phyloP scores from a whole-genome alignment of 2,113 vertebrate species.

The Campylorhamphus procurvoides region DNA sequence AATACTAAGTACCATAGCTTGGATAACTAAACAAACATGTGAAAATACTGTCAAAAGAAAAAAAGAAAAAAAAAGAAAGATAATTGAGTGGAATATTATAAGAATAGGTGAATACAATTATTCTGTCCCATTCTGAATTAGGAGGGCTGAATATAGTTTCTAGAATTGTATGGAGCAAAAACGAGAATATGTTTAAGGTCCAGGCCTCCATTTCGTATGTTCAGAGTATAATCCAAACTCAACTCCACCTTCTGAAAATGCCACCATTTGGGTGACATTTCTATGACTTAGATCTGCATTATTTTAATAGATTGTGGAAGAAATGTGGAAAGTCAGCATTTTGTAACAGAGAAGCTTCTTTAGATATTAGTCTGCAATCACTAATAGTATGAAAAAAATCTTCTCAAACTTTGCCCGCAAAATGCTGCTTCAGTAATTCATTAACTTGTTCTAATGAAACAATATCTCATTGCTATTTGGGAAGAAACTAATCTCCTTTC shows the following conservation, averaged over 20 bases:
- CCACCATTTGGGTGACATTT: not conserved
- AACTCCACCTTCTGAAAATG: not conserved
- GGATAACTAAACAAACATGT: not conserved
- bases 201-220: not conserved
- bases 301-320: not conserved
- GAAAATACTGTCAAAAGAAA: not conserved
- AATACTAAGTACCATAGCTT: not conserved
- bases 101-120: not conserved
- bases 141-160: not conserved
- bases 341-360: not conserved
- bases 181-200: not conserved
- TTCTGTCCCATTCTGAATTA: not conserved
- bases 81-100: not conserved
- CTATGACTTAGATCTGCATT: not conserved
- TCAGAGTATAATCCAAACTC: not conserved
- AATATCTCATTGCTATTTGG: slow-evolving; percentile 18
- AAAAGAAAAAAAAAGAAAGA: not conserved
- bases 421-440: slow-evolving; percentile 52
- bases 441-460: slow-evolving; percentile 47
- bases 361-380: not conserved
- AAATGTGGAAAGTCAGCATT: not conserved
- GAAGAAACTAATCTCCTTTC: slow-evolving; percentile 40
- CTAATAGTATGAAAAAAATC: not conserved
- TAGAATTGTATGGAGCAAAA: not conserved
- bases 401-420: not conserved